Evolutionary conservation across 1,140 invertebrate genomes (phyloP), one percentile per base, ranked within the genome.

Genomic region (Drosophila quadrilineata): DNA sequence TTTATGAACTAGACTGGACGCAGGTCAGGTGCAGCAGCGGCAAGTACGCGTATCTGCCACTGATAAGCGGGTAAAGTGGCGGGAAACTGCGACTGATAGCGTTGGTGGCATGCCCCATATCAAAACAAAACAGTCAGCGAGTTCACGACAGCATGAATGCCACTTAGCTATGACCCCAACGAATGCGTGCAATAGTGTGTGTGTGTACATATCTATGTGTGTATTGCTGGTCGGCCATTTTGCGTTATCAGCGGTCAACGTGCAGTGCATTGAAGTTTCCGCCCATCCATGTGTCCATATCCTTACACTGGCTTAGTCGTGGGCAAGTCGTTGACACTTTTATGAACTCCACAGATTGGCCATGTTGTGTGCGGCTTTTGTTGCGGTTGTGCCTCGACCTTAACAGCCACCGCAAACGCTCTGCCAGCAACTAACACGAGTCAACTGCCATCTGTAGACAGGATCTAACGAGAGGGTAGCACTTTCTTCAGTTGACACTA

Each of bases 291-390:
- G 48, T 52, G 40, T 53, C 31, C 62, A 48, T 57, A 54, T 19
- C 26, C 40, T 33, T 49, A 21, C 49, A 53, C 38, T 38, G 35
- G 21, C 36, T 59, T 70, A 46, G 63, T 56, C 65, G n/a, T 38
- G 52, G 49, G 65, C 79, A 85, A 79, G 79, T 79, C 86, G 79
- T 84, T 84, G 79, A 84, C 79, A 84, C 80, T 84, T 84, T 85
- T 84, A 84, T 84, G 79, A 84, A 84, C 79, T 85, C 75, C 79
- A 67, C 75, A 84, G 79, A 84, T 84, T 84, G 79, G 71, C 79
- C 79, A 71, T 85, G 79, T 85, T 85, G 75, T 72, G 75, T 72
- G 80, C 71, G 79, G 80, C 79, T 85, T 85, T 85, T 75, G 79
- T 68, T 84, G 79, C 75, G 79, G 79, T 71, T 74, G n/a, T 74